Base-by-base conservation (phyloP, 2,888 invertebrate genomes). In the Sialis fuliginosa region DNA sequence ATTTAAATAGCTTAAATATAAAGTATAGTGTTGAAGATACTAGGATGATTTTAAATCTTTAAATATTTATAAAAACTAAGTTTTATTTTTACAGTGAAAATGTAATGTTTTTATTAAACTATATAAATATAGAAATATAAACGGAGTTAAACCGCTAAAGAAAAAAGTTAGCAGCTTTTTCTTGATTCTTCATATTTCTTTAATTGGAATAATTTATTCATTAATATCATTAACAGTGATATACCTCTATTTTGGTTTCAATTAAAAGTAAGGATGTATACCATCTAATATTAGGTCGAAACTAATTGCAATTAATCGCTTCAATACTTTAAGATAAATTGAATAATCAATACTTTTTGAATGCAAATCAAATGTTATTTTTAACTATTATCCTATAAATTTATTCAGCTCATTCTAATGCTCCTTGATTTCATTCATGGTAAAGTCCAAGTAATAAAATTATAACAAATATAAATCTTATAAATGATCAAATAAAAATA, bases 161-260 rank as follows among this genome's bases (percentile, higher is more conserved):
- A 22, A 22, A 22, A 22, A 22, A 22, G 22, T 22, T 22, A 22
- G 22, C 22, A 22, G 22, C 22, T 22, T 22, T 22, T 22, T 22
- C 22, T 22, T 22, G 22, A 22, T 4, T 22, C 22, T 67, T 61
- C 62, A 59, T 74, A 71, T 71, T 71, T 74, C 72, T 62, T 66
- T 67, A 74, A 74, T 71, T 73, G 71, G 72, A 73, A 66, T 56
- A 44, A 43, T 40, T 46, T 47, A 61, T 66, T 71, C 73, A 74
- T 59, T 74, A 51, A 52, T 71, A 72, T 73, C 69, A 75, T 76
- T 75, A 76, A 76, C 75, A 75, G 70, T 75, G 70, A 74, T 70
- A 71, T 65, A 71, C 76, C 75, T 74, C 72, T 72, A 54, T 60
- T 22, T 63, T 62, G 60, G 61, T 55, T 64, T 62, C 57, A 57